A percentile compares a stretch with the other conserved stretches of the same genome.
phyloP scores from a whole-genome alignment of 2,797 vertebrate species.

The Thunnus albacares region DNA sequence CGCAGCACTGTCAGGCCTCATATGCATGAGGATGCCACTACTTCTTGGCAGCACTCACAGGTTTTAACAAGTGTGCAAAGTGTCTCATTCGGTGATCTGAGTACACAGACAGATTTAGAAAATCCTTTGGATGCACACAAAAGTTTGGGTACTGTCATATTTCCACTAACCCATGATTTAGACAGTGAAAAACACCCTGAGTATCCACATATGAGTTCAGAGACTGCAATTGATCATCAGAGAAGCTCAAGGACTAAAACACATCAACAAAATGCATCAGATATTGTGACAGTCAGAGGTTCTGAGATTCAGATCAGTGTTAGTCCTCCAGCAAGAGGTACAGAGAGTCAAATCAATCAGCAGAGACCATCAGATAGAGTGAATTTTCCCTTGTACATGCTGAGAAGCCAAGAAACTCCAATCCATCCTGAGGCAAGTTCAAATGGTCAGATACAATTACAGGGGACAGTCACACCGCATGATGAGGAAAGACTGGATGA shows the following conservation, averaged over 20 bases:
- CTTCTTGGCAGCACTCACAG: conserved; percentile 55
- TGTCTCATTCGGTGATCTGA: conserved; percentile 23
- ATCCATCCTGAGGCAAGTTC: neutral
- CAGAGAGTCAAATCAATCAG: conserved; percentile 52
- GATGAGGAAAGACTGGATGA: neutral
- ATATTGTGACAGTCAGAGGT: conserved; percentile 5
- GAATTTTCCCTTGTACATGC: conserved; percentile 8
- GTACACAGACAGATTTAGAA: conserved; percentile 37
- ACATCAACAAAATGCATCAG: conserved; percentile 25
- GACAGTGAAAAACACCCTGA: conserved; percentile 22
- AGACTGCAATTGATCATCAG: conserved; percentile 34
- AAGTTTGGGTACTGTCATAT: conserved; percentile 35
- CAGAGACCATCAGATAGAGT: conserved; percentile 26
- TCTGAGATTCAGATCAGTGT: conserved; percentile 10
- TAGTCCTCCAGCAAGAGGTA: conserved; percentile 18
- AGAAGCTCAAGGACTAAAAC: conserved; percentile 15
- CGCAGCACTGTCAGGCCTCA: conserved; percentile 53
- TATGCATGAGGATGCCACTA: conserved; percentile 40
- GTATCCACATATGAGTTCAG: conserved; percentile 18
- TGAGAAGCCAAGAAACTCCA: conserved; percentile 18
- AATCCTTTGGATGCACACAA: conserved; percentile 41
- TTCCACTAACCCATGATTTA: conserved; percentile 38
- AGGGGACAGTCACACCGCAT: neutral
- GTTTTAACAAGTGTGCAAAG: conserved; percentile 28
- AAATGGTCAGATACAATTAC: conserved; percentile 17